A percentile compares a stretch with the other conserved stretches of the same genome.
phyloP scores from a whole-genome alignment of 1,140 invertebrate species.

The Bradysia coprophila region DNA sequence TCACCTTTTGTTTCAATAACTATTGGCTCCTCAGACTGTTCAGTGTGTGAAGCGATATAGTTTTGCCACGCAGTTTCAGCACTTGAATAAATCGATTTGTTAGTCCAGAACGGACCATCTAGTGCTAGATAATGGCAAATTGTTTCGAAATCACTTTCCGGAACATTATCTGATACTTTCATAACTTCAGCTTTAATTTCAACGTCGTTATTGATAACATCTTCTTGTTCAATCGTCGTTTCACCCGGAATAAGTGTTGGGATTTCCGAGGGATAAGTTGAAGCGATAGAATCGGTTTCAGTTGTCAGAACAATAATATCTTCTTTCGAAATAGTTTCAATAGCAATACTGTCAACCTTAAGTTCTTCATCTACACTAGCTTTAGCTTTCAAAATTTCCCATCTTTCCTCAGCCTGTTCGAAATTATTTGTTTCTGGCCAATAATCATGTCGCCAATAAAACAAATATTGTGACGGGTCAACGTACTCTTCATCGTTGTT shows the following conservation, averaged over 20 bases:
- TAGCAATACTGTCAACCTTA: no score
- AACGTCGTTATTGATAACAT: background rate
- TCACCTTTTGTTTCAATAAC: no score
- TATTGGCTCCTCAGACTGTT: no score
- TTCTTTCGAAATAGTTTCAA: no score
- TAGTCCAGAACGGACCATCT: conserved; percentile 37
- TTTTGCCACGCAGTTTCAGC: conserved; percentile 35
- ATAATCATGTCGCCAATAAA: background rate
- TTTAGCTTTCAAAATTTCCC: background rate
- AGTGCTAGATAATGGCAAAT: conserved; percentile 20
- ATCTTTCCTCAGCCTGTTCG: background rate
- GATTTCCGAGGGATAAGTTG: no score
- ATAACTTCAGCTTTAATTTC: background rate
- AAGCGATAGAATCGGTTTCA: no score
- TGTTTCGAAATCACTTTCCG: conserved; percentile 4
- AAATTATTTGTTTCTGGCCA: background rate
- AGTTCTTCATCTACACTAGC: no score
- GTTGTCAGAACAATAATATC: no score
- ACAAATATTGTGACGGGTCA: no score
- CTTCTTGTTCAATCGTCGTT: background rate
- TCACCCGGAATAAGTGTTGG: no score
- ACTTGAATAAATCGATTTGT: conserved; percentile 37
- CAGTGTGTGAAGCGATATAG: no score
- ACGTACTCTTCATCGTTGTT: no score
- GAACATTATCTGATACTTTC: conserved; percentile 7